Conservation (phyloP, 2,888 invertebrate species). For the Troides oblongomaculatus region DNA sequence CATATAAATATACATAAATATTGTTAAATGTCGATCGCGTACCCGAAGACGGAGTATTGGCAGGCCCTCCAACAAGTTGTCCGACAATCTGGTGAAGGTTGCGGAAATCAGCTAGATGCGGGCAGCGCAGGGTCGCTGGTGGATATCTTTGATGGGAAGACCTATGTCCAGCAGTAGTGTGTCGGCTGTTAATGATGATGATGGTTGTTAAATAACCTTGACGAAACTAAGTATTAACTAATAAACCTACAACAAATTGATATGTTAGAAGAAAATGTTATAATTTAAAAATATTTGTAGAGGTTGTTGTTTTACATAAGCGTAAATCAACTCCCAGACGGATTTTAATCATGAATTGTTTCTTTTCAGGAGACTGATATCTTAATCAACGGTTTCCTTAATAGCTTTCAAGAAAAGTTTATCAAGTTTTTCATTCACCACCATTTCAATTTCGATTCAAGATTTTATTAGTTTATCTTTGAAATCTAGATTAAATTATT, state of each 20-base stretch:
- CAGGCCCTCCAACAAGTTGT: too few relatives aligned
- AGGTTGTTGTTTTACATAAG: background rate
- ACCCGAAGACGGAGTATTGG: too few relatives aligned
- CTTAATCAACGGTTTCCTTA: constrained; percentile 9
- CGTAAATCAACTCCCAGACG: constrained; percentile 14
- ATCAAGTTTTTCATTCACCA: background rate
- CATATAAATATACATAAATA: background rate
- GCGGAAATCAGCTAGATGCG: too few relatives aligned
- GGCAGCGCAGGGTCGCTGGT: too few relatives aligned
- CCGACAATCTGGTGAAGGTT: too few relatives aligned
- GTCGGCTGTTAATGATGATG: too few relatives aligned
- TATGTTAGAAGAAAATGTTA: background rate
- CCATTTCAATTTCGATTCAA: background rate
- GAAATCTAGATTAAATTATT: too few relatives aligned
- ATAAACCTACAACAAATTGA: background rate
- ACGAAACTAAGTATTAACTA: too few relatives aligned
- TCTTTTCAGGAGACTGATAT: constrained; percentile 17
- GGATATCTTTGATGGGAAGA: too few relatives aligned
- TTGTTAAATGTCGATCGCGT: too few relatives aligned
- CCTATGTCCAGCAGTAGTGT: too few relatives aligned
- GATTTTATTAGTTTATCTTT: background rate
- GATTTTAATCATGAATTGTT: constrained; percentile 20
- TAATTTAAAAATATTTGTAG: background rate
- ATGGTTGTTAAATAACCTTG: too few relatives aligned
- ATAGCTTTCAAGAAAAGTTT: background rate